Conservation (phyloP, 2,113 vertebrate genomes). For the Tichodroma muraria region DNA sequence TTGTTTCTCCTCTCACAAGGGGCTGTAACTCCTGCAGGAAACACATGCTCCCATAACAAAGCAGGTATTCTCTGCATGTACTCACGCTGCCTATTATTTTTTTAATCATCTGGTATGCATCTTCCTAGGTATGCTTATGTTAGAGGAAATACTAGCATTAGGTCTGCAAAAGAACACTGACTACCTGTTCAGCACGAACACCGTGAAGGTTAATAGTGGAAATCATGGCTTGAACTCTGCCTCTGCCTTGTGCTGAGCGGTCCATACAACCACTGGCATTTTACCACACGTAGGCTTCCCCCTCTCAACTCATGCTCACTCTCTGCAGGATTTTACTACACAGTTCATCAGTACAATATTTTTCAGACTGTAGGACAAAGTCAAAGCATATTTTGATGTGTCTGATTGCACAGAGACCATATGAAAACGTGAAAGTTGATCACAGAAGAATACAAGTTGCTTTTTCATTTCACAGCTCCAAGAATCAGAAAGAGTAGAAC, state of each 20-base stretch:
- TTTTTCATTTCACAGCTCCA: conserved; percentile 48
- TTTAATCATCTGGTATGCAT: background rate
- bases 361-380: conserved; percentile 32
- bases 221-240: background rate
- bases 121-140: background rate
- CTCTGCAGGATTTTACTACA: background rate
- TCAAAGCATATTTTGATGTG: conserved; percentile 42
- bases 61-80: background rate
- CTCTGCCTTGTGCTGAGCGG: background rate
- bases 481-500: background rate
- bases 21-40: background rate
- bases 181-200: background rate
- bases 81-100: background rate
- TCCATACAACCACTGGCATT: background rate
- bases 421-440: conserved; percentile 20
- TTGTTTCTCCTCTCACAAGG: background rate
- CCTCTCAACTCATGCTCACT: background rate
- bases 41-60: background rate
- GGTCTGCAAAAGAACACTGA: background rate
- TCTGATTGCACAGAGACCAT: conserved; percentile 30
- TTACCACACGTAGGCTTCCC: rapidly evolving
- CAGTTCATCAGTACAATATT: background rate
- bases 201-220: rapidly evolving
- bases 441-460: conserved; percentile 43
- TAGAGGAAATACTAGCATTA: background rate